Evolutionary conservation across 2,888 invertebrate species (phyloP).

Genomic region (Agriopis aurantiaria): DNA sequence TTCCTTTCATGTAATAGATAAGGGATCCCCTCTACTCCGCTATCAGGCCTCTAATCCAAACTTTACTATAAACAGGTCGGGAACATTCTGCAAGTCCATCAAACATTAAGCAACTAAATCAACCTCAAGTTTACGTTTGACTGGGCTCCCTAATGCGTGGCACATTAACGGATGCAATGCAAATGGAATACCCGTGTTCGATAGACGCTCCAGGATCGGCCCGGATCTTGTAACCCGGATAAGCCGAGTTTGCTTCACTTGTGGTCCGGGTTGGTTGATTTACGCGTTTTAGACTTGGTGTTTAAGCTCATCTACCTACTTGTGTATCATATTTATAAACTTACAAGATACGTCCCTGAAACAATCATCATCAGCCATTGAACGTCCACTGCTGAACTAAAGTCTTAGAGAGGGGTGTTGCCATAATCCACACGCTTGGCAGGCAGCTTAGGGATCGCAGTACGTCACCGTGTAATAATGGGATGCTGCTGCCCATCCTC

Average conservation of each 20-base stretch:
- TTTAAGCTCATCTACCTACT: constrained; percentile 9
- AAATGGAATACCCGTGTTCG: constrained; percentile 77
- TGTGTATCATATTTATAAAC: too few relatives aligned
- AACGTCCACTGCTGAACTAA: too few relatives aligned
- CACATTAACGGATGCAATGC: constrained; percentile 64
- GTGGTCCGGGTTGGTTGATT: constrained; percentile 52
- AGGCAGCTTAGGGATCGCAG: too few relatives aligned
- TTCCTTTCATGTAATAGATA: constrained; percentile 1
- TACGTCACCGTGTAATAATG: too few relatives aligned
- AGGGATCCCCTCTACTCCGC: constrained; percentile 10
- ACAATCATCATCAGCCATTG: too few relatives aligned
- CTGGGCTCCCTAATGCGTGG: constrained; percentile 55
- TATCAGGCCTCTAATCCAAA: constrained; percentile 16
- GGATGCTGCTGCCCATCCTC: too few relatives aligned
- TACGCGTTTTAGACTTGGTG: constrained; percentile 34
- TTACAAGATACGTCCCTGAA: neutral
- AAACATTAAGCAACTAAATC: constrained; percentile 38
- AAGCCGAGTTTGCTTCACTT: constrained; percentile 62
- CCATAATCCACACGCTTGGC: too few relatives aligned
- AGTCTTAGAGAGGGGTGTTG: too few relatives aligned
- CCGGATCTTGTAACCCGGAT: constrained; percentile 67
- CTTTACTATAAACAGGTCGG: constrained; percentile 34
- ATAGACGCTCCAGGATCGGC: constrained; percentile 63
- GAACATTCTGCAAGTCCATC: constrained; percentile 26
- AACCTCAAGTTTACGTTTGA: constrained; percentile 51